Percentiles rank a stretch among this genome's conserved stretches.
phyloP scores from a whole-genome alignment of 2,797 vertebrate genomes.

The Amphiprion clarkii region DNA sequence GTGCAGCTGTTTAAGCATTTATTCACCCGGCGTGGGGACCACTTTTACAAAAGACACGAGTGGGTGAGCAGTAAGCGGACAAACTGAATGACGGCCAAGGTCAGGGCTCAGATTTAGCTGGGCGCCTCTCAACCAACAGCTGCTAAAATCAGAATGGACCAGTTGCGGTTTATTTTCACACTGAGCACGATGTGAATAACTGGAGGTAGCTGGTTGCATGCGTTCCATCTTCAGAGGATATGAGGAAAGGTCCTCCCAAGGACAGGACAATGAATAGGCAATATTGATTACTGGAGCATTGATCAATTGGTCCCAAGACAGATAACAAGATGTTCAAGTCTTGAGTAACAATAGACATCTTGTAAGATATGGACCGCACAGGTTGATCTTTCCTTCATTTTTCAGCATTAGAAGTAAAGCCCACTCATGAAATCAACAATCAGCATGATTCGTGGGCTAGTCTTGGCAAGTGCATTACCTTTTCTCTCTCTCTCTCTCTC shows the following conservation, averaged over 20 bases:
- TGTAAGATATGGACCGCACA: conserved; percentile 50
- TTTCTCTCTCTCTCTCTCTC: not conserved
- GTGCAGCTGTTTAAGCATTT: conserved; percentile 70
- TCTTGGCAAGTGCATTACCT: conserved; percentile 17
- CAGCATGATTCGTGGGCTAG: conserved; percentile 17
- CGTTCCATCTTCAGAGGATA: conserved; percentile 75
- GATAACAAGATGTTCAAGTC: conserved; percentile 77
- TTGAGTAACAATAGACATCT: conserved; percentile 66
- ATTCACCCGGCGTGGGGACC: conserved; percentile 41
- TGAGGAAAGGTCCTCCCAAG: conserved; percentile 79
- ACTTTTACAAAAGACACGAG: conserved; percentile 63
- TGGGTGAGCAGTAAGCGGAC: conserved; percentile 66
- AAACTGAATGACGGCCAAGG: conserved; percentile 72
- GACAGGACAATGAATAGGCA: conserved; percentile 76
- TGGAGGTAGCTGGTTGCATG: conserved; percentile 57
- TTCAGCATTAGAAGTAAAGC: conserved; percentile 27
- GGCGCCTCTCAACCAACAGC: conserved; percentile 72
- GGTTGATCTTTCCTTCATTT: conserved; percentile 40
- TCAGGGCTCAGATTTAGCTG: conserved; percentile 69
- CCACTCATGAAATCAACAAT: conserved; percentile 19
- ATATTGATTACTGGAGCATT: conserved; percentile 73
- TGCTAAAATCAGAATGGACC: conserved; percentile 69
- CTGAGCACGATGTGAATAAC: conserved; percentile 52
- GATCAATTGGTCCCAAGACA: conserved; percentile 76
- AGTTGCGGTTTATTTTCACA: conserved; percentile 70